phyloP scores from a whole-genome alignment of 2,113 vertebrate species.

The Sapajus apella region DNA sequence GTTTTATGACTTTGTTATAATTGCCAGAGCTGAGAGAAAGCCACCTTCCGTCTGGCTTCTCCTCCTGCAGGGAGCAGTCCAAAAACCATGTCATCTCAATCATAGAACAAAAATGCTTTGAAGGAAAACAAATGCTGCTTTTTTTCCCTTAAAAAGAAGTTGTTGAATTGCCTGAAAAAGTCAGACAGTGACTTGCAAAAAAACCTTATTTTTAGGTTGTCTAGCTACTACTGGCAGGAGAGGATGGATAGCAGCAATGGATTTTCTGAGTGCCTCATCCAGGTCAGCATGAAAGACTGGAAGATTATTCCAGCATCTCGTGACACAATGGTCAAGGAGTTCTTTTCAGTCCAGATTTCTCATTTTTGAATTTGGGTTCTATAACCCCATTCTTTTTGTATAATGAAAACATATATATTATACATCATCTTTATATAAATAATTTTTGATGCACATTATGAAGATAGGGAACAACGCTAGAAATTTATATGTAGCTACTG shows the following conservation, averaged over 20 bases:
- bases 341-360: neutral
- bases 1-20: slow-evolving; percentile 80
- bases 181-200: slow-evolving; percentile 76
- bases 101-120: slow-evolving; percentile 77
- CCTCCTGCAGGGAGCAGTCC: slow-evolving; percentile 75
- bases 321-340: neutral
- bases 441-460: neutral
- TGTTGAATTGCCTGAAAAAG: slow-evolving; percentile 75
- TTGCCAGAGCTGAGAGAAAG: slow-evolving; percentile 72
- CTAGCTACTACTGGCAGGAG: slow-evolving; percentile 40
- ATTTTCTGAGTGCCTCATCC: slow-evolving; percentile 26
- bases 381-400: neutral
- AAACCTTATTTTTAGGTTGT: slow-evolving; percentile 51
- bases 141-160: slow-evolving; percentile 66
- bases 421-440: neutral
- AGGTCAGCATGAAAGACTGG: slow-evolving; percentile 12
- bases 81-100: slow-evolving; percentile 70
- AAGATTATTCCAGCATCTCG: slow-evolving; percentile 3
- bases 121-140: slow-evolving; percentile 68
- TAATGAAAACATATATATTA: neutral
- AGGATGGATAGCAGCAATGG: slow-evolving; percentile 35
- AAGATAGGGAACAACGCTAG: neutral
- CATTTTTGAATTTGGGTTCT: neutral
- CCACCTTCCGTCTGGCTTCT: slow-evolving; percentile 74
- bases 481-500: neutral